A percentile compares a stretch with the other conserved stretches of the same genome.
phyloP scores from a whole-genome alignment of 2,113 vertebrate species.

The Phylloscopus trochilus region DNA sequence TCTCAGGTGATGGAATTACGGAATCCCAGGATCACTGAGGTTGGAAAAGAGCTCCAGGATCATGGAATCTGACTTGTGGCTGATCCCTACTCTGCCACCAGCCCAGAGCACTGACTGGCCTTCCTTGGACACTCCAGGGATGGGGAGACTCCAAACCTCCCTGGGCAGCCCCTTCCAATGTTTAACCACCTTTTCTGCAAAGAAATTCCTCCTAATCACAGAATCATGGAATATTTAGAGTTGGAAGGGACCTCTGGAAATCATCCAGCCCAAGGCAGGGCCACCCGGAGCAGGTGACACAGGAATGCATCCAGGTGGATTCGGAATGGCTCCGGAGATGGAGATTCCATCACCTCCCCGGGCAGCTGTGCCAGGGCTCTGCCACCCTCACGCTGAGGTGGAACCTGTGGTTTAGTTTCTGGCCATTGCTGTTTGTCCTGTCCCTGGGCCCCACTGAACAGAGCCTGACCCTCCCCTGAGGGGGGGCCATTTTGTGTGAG shows the following conservation, averaged over 20 bases:
- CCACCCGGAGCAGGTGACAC: background rate
- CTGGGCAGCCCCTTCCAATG: background rate
- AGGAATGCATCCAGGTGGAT: accelerated
- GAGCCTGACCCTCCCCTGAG: background rate
- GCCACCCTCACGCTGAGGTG: background rate
- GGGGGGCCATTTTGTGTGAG: constrained; percentile 53
- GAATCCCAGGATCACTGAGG: background rate
- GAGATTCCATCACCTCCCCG: background rate
- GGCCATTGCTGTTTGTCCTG: background rate
- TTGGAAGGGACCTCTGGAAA: background rate
- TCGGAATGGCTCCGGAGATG: background rate
- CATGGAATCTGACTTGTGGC: accelerated
- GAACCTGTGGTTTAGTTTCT: background rate
- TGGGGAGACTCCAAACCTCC: background rate
- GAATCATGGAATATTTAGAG: background rate
- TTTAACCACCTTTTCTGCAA: background rate
- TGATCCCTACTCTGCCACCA: background rate
- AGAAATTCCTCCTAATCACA: background rate
- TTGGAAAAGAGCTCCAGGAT: background rate
- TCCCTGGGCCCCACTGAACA: accelerated
- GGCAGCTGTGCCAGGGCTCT: background rate
- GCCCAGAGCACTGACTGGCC: background rate
- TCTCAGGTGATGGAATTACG: background rate
- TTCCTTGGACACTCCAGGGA: background rate
- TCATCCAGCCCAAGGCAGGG: background rate